These are phyloP conservation scores for Geotria australis DNA, from an alignment of 2,797 vertebrate genomes.

Conservation along the genomic window DNA sequence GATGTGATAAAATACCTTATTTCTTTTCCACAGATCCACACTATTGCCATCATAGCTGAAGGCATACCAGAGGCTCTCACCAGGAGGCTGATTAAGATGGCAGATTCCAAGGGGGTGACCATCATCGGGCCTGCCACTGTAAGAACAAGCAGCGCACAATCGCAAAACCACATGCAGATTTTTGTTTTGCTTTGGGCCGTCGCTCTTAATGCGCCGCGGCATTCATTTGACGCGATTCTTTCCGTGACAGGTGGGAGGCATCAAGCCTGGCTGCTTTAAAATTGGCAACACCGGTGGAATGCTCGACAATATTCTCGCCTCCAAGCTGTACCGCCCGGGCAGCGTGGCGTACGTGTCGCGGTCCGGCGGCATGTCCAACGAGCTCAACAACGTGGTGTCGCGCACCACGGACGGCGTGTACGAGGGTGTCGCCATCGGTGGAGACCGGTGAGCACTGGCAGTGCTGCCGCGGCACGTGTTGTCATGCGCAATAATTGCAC, in stretches of 20 bases:
- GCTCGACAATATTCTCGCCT: slow-evolving; percentile 87
- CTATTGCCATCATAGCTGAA: slow-evolving; percentile 85
- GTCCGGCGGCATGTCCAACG: slow-evolving; percentile 90
- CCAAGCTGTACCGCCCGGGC: slow-evolving; percentile 74
- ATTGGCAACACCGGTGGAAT: slow-evolving; percentile 91
- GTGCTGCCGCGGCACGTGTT: neutral
- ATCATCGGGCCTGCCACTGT: slow-evolving; percentile 93
- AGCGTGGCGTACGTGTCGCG: slow-evolving; percentile 81
- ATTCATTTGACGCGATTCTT: too few species aligned
- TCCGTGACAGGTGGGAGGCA: slow-evolving; percentile 66
- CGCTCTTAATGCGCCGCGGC: too few species aligned
- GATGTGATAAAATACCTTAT: too few species aligned
- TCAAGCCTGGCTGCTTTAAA: slow-evolving; percentile 91
- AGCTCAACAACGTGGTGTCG: slow-evolving; percentile 90
- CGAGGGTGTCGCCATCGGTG: slow-evolving; percentile 82
- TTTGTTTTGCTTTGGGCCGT: too few species aligned
- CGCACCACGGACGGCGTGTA: slow-evolving; percentile 64
- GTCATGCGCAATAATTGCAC: too few species aligned
- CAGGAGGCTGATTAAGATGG: slow-evolving; percentile 54
- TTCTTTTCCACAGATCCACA: slow-evolving; percentile 31
- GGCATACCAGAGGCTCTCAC: slow-evolving; percentile 86
- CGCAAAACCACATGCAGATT: too few species aligned
- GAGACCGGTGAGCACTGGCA: slow-evolving; percentile 40
- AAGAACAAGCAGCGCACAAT: slow-evolving; percentile 4
- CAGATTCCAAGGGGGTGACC: slow-evolving; percentile 62